Conservation (phyloP, 2,888 invertebrate species). For the Cantharis flavilabris region DNA sequence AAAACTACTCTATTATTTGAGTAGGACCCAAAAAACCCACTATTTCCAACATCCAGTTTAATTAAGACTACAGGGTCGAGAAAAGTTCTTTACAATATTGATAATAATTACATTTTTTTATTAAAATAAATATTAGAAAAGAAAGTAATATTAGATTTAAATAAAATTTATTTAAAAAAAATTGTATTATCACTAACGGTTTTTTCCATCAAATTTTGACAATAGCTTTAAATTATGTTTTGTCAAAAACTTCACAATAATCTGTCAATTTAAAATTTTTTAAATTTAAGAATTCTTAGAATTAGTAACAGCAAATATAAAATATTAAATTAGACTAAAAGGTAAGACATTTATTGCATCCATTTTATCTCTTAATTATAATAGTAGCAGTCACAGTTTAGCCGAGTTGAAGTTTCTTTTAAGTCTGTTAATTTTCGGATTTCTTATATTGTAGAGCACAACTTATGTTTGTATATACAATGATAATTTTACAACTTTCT, state of each 20-base stretch:
- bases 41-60: too few relatives aligned
- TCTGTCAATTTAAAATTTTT: not conserved
- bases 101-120: not conserved
- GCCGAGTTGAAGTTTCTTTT: not conserved
- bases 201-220: not conserved
- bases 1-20: too few relatives aligned
- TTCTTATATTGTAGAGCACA: not conserved
- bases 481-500: conserved; percentile 16
- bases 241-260: not conserved
- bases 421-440: not conserved
- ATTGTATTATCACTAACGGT: not conserved
- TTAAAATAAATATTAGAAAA: not conserved
- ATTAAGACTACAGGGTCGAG: too few relatives aligned
- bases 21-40: too few relatives aligned
- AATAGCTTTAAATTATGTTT: not conserved
- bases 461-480: not conserved
- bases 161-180: not conserved
- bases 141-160: not conserved
- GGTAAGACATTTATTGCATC: not conserved
- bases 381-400: not conserved
- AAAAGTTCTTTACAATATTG: too few relatives aligned
- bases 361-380: not conserved
- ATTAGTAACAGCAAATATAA: not conserved
- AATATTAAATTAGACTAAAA: not conserved
- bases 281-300: not conserved